Evolutionary conservation across 1,140 invertebrate species (phyloP), one percentile per base, ranked within the genome.

Genomic region (Latrodectus geometricus): DNA sequence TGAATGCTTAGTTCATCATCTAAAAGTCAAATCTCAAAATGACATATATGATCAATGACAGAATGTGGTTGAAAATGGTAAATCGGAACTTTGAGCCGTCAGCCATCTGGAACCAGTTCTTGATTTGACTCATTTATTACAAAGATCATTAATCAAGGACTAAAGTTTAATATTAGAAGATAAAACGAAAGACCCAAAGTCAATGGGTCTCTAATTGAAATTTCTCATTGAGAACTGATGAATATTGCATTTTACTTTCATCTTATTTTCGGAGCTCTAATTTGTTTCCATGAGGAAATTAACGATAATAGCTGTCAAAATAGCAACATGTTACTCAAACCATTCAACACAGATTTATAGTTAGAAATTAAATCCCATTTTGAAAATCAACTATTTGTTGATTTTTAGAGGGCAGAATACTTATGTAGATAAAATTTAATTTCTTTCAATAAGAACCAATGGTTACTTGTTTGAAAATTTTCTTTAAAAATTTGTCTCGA

Each of bases 91-190:
- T 75, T 74, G 56, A 74, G 72, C 72, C 65, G 70, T 54, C 65
- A 65, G 61, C 81, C 54, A 23, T 49, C 81, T 75, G 72, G 54
- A 73, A 52, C 80, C 61, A 48, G 78, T 35, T 80, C 78, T 69
- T 72, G 81, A 83, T 75, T 83, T 83, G 69, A 74, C 50, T 83
- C 81, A 83, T 83, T 83, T 83, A 83, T 83, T 83, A 83, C 66
- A 48, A 65, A 15, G 74, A 35, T 52, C 72, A 83, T 83, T 83
- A 83, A 83, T 83, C 81, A 83, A 66, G 54, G 69, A 65, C 81
- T 75, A 74, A 54, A 83, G 81, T 69, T 83, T 75, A 83, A 83
- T 83, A 83, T 56, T 54, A 35, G 50, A 81, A 81, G 23, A 81
- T 81, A 69, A 21, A 35, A n/a, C n/a, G 54, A 8, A 74, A 66